Evolutionary conservation across 2,113 vertebrate species (phyloP), one percentile per base, ranked within the genome.

Genomic region (Gobius niger): DNA sequence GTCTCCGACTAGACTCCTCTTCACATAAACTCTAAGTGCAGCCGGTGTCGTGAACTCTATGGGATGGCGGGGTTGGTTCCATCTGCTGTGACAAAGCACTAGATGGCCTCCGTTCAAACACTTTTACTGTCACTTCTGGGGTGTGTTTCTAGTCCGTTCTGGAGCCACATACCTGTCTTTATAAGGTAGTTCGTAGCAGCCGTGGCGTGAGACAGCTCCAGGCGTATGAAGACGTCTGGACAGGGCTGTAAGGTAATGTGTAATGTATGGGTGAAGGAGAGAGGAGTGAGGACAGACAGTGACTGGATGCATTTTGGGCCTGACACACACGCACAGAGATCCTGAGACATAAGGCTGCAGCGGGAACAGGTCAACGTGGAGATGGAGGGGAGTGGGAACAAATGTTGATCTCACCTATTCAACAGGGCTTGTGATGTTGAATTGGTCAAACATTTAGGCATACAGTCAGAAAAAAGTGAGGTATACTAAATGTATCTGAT

Each of bases 101-200:
- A 8, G 68, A 73, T 82, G 83, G 86, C 78, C 40, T 72, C 72
- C 42, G 67, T 82, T 89, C 82, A 84, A 85, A 70, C 61, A 81
- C 77, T 76, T 83, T 88, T 73, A 83, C 79, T 83, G 73, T 81
- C 70, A 49, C 75, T 82, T 82, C 83, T 83, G 62, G 49, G 24
- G 72, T 53, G 81, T 87, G 87, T 90, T 87, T 87, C 82, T 75
- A 57, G 70, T 72, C 78, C 83, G 85, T 80, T 82, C 90, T 86
- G 88, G 63, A 70, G 73, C 52, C 80, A 87, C 90, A 92, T 93
- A 91, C 87, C 86, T 89, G 88, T 88, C 92, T 92, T 91, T 92
- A 92, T 92, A 91, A 90, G 90, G 90, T 72, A 90, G 89, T 73
- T 83, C 52, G 82, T 72, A 73, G 69, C 74, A 82, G 63, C 69